These are phyloP conservation scores for Carcharodon carcharias DNA, from an alignment of 2,797 vertebrate genomes.

Conservation along the genomic window DNA sequence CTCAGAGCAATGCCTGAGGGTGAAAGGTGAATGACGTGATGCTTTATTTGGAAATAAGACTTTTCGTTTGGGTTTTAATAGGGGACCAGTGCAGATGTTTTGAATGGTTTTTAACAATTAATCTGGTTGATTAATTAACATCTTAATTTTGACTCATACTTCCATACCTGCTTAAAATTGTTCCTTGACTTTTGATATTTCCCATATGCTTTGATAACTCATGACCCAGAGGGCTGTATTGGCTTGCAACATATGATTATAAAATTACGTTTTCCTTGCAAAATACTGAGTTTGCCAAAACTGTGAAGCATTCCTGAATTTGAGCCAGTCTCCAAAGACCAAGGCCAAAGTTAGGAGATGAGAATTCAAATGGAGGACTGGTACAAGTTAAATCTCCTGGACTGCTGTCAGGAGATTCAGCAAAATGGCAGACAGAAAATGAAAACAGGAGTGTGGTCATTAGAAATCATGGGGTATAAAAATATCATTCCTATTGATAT, in stretches of 20 bases:
- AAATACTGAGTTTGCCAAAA: background rate
- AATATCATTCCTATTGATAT: background rate
- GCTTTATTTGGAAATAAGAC: background rate
- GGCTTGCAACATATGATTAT: background rate
- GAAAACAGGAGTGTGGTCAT: background rate
- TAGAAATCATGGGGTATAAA: background rate
- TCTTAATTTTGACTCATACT: background rate
- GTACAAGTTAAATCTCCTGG: background rate
- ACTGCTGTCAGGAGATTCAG: background rate
- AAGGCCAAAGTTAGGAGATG: background rate
- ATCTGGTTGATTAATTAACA: constrained; percentile 22
- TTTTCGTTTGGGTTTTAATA: background rate
- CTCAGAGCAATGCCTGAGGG: background rate
- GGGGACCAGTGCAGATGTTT: background rate
- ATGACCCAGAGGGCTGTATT: background rate
- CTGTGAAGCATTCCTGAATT: background rate
- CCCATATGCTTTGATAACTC: background rate
- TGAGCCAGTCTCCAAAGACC: background rate
- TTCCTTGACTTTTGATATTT: constrained; percentile 19
- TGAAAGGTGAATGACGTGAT: background rate
- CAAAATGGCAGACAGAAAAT: background rate
- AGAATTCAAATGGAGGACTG: background rate
- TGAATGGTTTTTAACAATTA: background rate
- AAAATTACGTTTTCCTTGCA: background rate
- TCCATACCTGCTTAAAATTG: constrained; percentile 14